Conservation (phyloP, 2,113 vertebrate genomes). For the Pachyramphus minor region DNA sequence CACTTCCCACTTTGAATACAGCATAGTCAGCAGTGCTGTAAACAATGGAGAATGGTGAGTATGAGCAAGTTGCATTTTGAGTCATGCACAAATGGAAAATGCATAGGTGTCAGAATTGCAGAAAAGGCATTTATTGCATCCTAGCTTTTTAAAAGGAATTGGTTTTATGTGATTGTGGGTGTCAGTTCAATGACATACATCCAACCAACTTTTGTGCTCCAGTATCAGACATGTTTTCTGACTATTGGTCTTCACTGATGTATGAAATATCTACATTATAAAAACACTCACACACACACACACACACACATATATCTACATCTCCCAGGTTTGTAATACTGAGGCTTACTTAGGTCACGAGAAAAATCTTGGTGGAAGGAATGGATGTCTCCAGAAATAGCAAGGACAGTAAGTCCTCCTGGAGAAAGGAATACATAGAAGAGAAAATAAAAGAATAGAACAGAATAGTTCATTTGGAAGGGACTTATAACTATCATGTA, state of each 20-base stretch:
- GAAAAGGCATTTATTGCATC: neutral
- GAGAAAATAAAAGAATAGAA: neutral
- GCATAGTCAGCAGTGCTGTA: conserved; percentile 87
- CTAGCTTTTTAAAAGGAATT: neutral
- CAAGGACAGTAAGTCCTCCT: neutral
- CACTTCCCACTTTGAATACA: conserved; percentile 81
- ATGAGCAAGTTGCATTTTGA: neutral
- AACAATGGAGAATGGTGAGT: neutral
- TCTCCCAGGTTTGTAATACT: neutral
- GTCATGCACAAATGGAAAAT: neutral
- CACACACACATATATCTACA: neutral
- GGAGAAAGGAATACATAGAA: neutral
- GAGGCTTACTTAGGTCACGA: neutral
- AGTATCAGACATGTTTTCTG: neutral
- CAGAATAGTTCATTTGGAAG: neutral
- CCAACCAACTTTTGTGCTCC: neutral
- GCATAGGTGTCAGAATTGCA: neutral
- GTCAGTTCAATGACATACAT: neutral
- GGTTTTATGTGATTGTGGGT: neutral
- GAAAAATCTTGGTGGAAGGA: neutral
- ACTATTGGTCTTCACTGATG: neutral
- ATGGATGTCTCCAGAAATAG: neutral
- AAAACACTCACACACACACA: neutral
- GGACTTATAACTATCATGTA: neutral
- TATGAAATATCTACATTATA: neutral